Evolutionary conservation across 1,140 invertebrate species (phyloP), one percentile per base, ranked within the genome.

Genomic region (Drosophila ambigua): DNA sequence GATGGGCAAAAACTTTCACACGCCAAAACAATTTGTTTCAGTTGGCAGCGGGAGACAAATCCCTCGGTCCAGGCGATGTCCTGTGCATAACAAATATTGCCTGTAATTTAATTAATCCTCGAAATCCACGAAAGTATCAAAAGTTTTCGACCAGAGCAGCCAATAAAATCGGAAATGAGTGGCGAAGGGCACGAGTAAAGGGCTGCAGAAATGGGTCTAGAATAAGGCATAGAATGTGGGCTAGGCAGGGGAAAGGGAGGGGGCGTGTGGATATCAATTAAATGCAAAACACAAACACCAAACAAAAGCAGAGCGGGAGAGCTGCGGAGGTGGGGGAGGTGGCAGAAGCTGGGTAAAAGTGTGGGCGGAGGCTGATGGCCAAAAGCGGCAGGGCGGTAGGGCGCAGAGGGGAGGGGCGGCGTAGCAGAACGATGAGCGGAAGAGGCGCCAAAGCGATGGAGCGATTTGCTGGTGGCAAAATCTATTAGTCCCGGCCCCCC

Each of bases 51-150:
- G 28, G 24, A 68, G 64, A 53, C 57, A 76, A 76, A 77, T 55
- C 64, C 64, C 35, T 55, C 31, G 64, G 15, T 16, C 55, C 35
- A 2, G 41, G 46, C 16, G 52, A 16, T 69, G 64, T 69, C 65
- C 67, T 69, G 52, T 73, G 67, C 35, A 52, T 51, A 72, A 35
- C 60, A 73, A 81, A 73, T 82, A 78, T 82, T 65, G 54, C 62
- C 39, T 39, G 39, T 81, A 85, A 85, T 85, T 85, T 87, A 85
- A 85, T 85, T 87, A 85, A 85, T 85, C 67, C 43, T 66, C 67
- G 46, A 77, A 77, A 43, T 57, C 50, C 62, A 66, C 49, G 35
- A 66, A 65, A 66, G 63, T 77, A 67, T 66, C 49, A 51, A 82
- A 82, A 75, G 62, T 62, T 55, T 55, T 39, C 9, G 62, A 69